These are phyloP conservation scores for Argya squamiceps DNA, from an alignment of 2,797 vertebrate genomes.

Conservation along the genomic window DNA sequence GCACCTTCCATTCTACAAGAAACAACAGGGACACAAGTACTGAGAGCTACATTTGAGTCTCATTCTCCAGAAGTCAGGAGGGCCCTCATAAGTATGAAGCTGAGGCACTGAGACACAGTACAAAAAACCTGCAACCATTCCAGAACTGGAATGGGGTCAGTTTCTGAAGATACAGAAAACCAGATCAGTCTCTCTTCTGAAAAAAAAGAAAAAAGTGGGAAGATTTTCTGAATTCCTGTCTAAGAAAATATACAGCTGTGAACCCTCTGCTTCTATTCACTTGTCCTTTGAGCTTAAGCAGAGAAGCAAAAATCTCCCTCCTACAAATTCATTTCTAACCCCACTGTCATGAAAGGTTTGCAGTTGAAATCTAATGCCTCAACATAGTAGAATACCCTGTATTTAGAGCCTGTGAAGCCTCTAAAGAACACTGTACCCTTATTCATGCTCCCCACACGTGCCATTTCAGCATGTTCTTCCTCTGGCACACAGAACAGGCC, in stretches of 20 bases:
- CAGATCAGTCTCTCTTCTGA: not conserved
- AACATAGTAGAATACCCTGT: not conserved
- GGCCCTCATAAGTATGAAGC: not conserved
- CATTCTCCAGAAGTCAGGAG: not conserved
- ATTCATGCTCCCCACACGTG: not conserved
- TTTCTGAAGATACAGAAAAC: not conserved
- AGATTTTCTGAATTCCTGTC: not conserved
- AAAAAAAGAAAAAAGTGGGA: not conserved
- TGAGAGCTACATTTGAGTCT: not conserved
- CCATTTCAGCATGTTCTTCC: not conserved
- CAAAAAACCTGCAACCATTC: not conserved
- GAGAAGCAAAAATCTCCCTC: not conserved
- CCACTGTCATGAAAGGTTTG: not conserved
- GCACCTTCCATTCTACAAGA: not conserved
- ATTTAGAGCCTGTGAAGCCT: not conserved
- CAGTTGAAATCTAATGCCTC: not conserved
- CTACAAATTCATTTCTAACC: not conserved
- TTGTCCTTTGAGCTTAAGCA: not conserved
- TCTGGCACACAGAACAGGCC: not conserved
- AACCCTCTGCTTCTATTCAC: not conserved
- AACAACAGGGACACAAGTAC: not conserved
- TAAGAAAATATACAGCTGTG: not conserved
- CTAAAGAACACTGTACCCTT: not conserved
- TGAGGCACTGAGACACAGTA: not conserved
- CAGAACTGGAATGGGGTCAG: not conserved